These are phyloP conservation scores for Boulengeromyrus knoepffleri DNA, from an alignment of 2,113 vertebrate genomes.

Conservation along the genomic window DNA sequence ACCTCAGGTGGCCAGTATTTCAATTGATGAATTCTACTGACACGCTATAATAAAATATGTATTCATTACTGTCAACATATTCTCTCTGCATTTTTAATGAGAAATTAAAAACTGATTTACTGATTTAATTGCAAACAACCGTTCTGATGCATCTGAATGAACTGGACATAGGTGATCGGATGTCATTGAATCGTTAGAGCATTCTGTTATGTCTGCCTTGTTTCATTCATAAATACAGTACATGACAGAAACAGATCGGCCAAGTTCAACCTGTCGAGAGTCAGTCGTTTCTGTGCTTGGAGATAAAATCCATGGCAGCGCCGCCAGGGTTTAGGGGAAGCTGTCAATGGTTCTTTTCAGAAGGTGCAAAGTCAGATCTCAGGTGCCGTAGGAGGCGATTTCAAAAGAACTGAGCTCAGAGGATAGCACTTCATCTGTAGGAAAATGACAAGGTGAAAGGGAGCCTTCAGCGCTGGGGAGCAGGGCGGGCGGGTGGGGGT, in stretches of 20 bases:
- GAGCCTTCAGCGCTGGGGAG: not conserved
- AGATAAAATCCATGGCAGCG: not conserved
- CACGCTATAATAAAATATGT: not conserved
- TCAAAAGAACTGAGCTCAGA: not conserved
- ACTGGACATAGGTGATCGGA: not conserved
- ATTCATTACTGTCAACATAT: not conserved
- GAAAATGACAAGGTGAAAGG: slow-evolving; percentile 3
- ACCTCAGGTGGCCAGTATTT: not conserved
- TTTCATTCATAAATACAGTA: not conserved
- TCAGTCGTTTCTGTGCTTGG: not conserved
- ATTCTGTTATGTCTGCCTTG: not conserved
- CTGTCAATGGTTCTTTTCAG: slow-evolving; percentile 1
- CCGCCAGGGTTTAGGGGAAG: not conserved
- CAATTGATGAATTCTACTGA: not conserved
- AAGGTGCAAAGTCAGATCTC: not conserved
- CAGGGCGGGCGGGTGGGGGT: not conserved
- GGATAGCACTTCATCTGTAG: not conserved
- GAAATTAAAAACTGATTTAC: not conserved
- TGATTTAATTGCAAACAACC: not conserved
- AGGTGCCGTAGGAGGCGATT: not conserved
- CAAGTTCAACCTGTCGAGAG: not conserved
- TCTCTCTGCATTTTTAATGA: not conserved
- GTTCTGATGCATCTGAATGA: not conserved
- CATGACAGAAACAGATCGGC: not conserved
- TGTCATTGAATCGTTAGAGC: not conserved